Base-by-base conservation (phyloP, 2,113 vertebrate genomes). In the Neoarius graeffei region DNA sequence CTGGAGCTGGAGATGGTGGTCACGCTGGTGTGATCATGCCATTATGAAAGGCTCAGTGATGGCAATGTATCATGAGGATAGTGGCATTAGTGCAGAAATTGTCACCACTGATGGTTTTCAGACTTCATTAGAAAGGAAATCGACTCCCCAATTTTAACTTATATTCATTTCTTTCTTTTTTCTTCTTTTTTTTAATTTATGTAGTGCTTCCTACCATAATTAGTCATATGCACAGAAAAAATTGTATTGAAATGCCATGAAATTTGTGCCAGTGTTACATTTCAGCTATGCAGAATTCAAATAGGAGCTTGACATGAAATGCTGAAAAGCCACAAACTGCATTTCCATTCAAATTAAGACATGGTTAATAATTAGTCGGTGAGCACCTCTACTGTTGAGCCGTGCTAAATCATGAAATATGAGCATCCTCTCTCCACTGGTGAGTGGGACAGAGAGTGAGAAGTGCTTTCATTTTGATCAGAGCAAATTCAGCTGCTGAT, bases 401-500 rank as follows among this genome's bases (percentile, higher is more conserved):
- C 13, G 15, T 50, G 35, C 54, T 71, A 77, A 77, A 57, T 83
- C 79, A 54, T 79, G 30, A 48, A 84, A 81, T 11, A 64, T 14
- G 81, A 83, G 85, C 27, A 23, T 85, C 27, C 25, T 84, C 60
- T 85, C 62, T 69, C 25, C n/a, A 60, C 42, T 57, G 67, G 56
- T n/a, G 50, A 62, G 69, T 83, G 71, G 27, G 48, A 87, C 17
- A 48, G 88, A 56, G 56, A 59, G 66, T 48, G 52, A 86, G 66
- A 83, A 54, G 85, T 60, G 85, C 85, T 84, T 69, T 88, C 56
- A 79, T 84, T 94, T 93, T 60, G 59, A 85, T 89, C 91, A 89
- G 86, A 94, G 94, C 93, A 91, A 93, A 93, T 94, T 91, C 94
- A 5, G 90, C 93, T 94, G 90, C 94, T 93, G 95, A 94, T 94